phyloP scores from a whole-genome alignment of 2,113 vertebrate genomes.

The Oreochromis niloticus region DNA sequence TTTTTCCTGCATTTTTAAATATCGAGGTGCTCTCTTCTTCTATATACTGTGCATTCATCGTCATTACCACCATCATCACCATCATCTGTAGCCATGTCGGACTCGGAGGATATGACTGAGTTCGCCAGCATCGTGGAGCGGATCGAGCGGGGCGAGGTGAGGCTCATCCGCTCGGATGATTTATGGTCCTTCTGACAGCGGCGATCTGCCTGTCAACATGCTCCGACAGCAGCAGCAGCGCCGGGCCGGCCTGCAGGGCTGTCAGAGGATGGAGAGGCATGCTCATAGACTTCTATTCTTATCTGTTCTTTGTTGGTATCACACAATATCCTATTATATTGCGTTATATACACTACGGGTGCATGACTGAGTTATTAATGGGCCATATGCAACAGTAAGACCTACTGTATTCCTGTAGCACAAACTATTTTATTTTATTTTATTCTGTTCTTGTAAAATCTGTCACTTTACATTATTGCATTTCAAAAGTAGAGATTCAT shows the following conservation, averaged over 20 bases:
- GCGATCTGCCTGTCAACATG: constrained; percentile 5
- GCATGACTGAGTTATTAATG: background rate
- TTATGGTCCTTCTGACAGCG: constrained; percentile 32
- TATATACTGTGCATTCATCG: background rate
- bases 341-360: background rate
- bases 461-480: background rate
- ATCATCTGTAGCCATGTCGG: constrained; percentile 71
- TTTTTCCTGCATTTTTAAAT: background rate
- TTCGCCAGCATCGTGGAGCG: constrained; percentile 85
- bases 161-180: constrained; percentile 22
- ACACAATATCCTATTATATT: background rate
- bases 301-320: background rate
- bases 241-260: constrained; percentile 4
- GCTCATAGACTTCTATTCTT: background rate
- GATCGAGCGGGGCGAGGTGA: constrained; percentile 83
- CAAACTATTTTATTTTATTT: background rate
- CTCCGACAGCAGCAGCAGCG: background rate
- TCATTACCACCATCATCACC: background rate
- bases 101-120: constrained; percentile 70
- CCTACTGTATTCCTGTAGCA: background rate
- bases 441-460: background rate
- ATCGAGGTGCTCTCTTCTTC: background rate
- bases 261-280: background rate
- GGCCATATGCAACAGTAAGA: background rate
- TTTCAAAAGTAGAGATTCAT: background rate